These are phyloP conservation scores for Saguinus imperator DNA, from an alignment of 2,113 vertebrate species.

Conservation along the genomic window DNA sequence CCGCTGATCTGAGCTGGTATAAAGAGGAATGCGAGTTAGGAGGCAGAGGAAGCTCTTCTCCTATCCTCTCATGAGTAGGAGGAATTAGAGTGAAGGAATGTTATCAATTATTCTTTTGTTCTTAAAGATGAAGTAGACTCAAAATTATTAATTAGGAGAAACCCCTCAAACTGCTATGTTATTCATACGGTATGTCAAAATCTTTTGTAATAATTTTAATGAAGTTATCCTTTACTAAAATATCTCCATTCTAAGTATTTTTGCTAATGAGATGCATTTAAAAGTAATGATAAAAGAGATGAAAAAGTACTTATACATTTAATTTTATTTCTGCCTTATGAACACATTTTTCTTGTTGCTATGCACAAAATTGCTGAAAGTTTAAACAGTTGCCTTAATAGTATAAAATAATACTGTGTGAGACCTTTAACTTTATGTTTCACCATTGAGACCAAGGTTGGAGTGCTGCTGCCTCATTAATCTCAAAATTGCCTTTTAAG, in stretches of 20 bases:
- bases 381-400: constrained; percentile 33
- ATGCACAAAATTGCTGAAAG: constrained; percentile 37
- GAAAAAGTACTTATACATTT: constrained; percentile 63
- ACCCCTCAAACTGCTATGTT: constrained; percentile 40
- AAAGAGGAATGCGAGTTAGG: constrained; percentile 41
- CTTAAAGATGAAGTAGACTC: constrained; percentile 56
- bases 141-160: constrained; percentile 58
- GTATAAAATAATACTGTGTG: constrained; percentile 8
- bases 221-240: constrained; percentile 62
- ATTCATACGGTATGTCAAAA: constrained; percentile 54
- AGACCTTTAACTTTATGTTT: neutral
- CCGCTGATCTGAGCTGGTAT: neutral
- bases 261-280: constrained; percentile 63
- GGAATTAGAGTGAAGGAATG: constrained; percentile 63
- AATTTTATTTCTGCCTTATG: constrained; percentile 63
- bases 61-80: constrained; percentile 41
- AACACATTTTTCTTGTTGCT: constrained; percentile 72
- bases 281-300: constrained; percentile 64
- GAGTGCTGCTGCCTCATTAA: constrained; percentile 2
- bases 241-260: constrained; percentile 65
- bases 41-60: constrained; percentile 21
- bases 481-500: constrained; percentile 70
- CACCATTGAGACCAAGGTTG: constrained; percentile 28
- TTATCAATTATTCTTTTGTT: constrained; percentile 68
- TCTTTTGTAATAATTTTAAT: constrained; percentile 65